phyloP scores from a whole-genome alignment of 2,888 invertebrate genomes.

The Chalcis sispes region DNA sequence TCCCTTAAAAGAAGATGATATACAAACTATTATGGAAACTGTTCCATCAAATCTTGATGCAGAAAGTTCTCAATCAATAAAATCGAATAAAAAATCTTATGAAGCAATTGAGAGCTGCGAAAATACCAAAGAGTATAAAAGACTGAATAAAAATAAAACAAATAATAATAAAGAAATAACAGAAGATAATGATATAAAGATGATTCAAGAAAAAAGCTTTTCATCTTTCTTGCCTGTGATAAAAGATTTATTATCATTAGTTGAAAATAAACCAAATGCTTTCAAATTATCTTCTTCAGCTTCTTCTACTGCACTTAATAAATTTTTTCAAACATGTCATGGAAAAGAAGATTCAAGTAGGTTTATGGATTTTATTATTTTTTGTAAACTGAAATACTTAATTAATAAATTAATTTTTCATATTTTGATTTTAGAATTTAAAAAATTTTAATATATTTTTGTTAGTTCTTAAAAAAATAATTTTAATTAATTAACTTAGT shows the following conservation, averaged over 20 bases:
- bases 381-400: constrained; percentile 3
- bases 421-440: not conserved
- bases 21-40: constrained; percentile 72
- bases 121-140: constrained; percentile 47
- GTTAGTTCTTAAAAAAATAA: constrained; percentile 1
- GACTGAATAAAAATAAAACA: constrained; percentile 34
- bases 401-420: not conserved
- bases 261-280: constrained; percentile 64
- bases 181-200: constrained; percentile 55
- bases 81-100: constrained; percentile 44
- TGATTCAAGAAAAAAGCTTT: constrained; percentile 64
- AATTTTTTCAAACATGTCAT: constrained; percentile 63
- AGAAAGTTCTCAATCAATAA: constrained; percentile 62
- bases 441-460: constrained; percentile 3
- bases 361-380: constrained; percentile 42
- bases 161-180: constrained; percentile 56
- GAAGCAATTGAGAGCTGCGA: constrained; percentile 11
- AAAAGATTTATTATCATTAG: constrained; percentile 67
- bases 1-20: constrained; percentile 70
- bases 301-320: constrained; percentile 62
- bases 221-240: constrained; percentile 68
- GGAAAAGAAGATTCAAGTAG: constrained; percentile 48
- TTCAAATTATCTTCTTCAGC: constrained; percentile 56
- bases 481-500: constrained; percentile 1
- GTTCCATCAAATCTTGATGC: constrained; percentile 67